phyloP scores from a whole-genome alignment of 2,113 vertebrate species.

The Lepidothrix coronata region DNA sequence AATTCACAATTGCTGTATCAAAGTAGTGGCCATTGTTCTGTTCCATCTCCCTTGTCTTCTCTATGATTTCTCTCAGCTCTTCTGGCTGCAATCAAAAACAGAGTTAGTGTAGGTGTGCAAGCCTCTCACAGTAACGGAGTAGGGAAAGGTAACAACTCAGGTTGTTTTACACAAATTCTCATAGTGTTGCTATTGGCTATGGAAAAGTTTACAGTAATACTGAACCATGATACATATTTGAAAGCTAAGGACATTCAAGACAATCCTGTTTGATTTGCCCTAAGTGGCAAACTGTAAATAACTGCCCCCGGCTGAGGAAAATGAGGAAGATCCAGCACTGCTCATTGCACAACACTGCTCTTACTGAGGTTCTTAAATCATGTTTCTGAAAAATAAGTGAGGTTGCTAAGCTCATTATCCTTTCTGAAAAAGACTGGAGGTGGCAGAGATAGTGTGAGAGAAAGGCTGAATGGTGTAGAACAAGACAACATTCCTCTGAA shows the following conservation, averaged over 20 bases:
- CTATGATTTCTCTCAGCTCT: conserved; percentile 89
- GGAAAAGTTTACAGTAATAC: neutral
- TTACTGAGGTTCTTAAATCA: neutral
- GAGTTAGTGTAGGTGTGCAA: neutral
- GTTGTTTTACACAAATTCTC: neutral
- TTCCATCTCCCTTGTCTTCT: conserved; percentile 96
- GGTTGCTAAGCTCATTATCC: neutral
- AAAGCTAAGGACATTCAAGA: neutral
- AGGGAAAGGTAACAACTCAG: neutral
- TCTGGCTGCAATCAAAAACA: conserved; percentile 80
- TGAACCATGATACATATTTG: neutral
- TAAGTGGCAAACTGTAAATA: neutral
- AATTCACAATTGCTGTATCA: conserved; percentile 88
- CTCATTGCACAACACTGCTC: neutral
- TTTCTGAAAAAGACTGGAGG: neutral
- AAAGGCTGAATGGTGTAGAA: neutral
- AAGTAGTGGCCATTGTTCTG: conserved; percentile 92
- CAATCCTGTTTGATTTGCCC: neutral
- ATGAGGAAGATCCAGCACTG: neutral
- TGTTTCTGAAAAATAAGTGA: neutral
- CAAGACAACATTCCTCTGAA: neutral
- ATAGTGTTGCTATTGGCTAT: neutral
- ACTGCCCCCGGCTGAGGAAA: neutral
- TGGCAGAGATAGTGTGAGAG: neutral
- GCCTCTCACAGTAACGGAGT: neutral